phyloP scores from a whole-genome alignment of 2,113 vertebrate genomes.

The Poeciliopsis occidentalis region DNA sequence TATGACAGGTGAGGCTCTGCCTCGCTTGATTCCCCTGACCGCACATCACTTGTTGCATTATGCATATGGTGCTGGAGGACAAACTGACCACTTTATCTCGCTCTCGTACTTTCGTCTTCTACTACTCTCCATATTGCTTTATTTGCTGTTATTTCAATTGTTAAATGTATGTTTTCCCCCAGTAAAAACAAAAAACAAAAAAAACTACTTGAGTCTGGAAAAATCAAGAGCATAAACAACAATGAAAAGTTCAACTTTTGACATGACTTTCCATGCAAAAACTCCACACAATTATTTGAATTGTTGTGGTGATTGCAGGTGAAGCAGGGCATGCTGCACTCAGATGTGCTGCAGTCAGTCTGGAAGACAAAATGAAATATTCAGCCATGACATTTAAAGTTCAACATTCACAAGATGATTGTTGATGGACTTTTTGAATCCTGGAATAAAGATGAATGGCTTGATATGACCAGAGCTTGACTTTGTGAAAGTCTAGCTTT shows the following conservation, averaged over 20 bases:
- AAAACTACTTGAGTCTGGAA: neutral
- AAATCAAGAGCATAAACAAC: neutral
- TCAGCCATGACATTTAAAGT: slow-evolving; percentile 69
- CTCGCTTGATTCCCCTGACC: too few relatives aligned
- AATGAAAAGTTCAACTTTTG: slow-evolving; percentile 16
- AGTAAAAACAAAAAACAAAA: too few relatives aligned
- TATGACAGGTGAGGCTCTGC: too few relatives aligned
- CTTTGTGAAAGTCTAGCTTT: slow-evolving; percentile 22
- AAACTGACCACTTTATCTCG: too few relatives aligned
- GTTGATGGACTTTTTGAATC: slow-evolving; percentile 39
- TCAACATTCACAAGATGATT: slow-evolving; percentile 40
- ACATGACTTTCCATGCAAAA: neutral
- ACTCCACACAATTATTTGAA: slow-evolving; percentile 34
- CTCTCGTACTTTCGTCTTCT: too few relatives aligned
- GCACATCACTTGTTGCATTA: too few relatives aligned
- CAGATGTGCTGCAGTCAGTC: slow-evolving; percentile 12
- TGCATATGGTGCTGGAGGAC: too few relatives aligned
- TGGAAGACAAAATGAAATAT: slow-evolving; percentile 51
- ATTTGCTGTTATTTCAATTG: too few relatives aligned
- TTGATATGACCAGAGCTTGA: slow-evolving; percentile 28
- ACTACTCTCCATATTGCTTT: too few relatives aligned
- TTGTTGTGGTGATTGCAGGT: slow-evolving; percentile 18
- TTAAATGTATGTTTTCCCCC: too few relatives aligned
- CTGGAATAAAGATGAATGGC: slow-evolving; percentile 28
- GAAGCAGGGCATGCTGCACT: slow-evolving; percentile 11